Percentiles rank a stretch among this genome's conserved stretches.
Evolutionary conservation across 2,797 vertebrate species (phyloP).

Genomic region (Aldrovandia affinis): DNA sequence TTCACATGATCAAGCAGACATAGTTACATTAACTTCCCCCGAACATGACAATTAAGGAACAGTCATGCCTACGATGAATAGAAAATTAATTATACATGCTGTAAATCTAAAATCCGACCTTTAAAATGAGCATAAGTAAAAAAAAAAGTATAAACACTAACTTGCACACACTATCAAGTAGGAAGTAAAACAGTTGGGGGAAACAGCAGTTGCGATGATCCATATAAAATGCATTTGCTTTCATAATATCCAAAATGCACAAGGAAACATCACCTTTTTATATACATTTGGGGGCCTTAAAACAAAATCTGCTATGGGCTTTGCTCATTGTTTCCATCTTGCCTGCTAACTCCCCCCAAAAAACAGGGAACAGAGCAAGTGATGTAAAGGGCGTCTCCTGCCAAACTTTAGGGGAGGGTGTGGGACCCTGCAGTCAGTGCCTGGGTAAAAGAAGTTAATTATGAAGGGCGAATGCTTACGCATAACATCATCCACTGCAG

Average conservation of each 20-base stretch:
- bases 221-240: neutral
- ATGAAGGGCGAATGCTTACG: slow-evolving; percentile 39
- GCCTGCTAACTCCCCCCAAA: slow-evolving; percentile 11
- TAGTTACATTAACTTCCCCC: neutral
- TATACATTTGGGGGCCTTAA: neutral
- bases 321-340: slow-evolving; percentile 34
- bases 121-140: slow-evolving; percentile 1
- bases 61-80: neutral
- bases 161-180: neutral
- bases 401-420: slow-evolving; percentile 50
- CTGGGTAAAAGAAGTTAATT: slow-evolving; percentile 42
- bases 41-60: neutral
- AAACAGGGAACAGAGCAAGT: slow-evolving; percentile 23
- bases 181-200: neutral
- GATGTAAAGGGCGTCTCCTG: slow-evolving; percentile 41
- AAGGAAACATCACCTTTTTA: neutral
- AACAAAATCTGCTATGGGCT: neutral
- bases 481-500: slow-evolving; percentile 39
- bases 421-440: slow-evolving; percentile 48
- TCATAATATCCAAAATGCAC: neutral
- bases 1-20: neutral
- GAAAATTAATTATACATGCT: neutral
- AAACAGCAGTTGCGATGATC: neutral
- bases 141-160: neutral
- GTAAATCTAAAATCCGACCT: neutral